These are phyloP conservation scores for Picus viridis DNA, from an alignment of 2,797 vertebrate genomes.

Conservation along the genomic window DNA sequence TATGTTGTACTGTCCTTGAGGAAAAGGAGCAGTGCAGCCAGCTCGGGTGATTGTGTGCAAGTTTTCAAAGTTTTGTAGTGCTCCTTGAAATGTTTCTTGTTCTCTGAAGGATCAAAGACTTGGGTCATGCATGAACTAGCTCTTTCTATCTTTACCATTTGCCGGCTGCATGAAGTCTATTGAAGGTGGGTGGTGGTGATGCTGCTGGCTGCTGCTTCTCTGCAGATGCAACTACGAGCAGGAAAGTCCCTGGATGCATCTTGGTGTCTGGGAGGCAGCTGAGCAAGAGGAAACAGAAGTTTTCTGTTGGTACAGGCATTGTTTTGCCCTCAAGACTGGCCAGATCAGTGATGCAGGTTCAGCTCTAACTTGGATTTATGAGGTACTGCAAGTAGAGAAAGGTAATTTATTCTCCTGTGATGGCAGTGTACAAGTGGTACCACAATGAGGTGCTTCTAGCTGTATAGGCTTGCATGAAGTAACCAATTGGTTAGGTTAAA, in stretches of 20 bases:
- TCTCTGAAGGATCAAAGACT: background rate
- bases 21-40: background rate
- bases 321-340: background rate
- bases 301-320: background rate
- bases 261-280: background rate
- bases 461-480: background rate
- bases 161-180: background rate
- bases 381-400: background rate
- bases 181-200: background rate
- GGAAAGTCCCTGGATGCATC: background rate
- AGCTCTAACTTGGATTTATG: background rate
- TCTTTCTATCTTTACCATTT: background rate
- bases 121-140: background rate
- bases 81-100: background rate
- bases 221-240: background rate
- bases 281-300: background rate
- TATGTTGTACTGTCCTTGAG: background rate
- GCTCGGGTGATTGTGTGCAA: background rate
- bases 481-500: background rate
- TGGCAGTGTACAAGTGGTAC: background rate
- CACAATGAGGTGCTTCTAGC: background rate
- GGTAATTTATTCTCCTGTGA: background rate
- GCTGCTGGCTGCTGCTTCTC: background rate
- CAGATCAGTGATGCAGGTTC: background rate
- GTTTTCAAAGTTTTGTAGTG: background rate